These are phyloP conservation scores for Iphiclides podalirius DNA, from an alignment of 2,888 invertebrate species.

Conservation along the genomic window DNA sequence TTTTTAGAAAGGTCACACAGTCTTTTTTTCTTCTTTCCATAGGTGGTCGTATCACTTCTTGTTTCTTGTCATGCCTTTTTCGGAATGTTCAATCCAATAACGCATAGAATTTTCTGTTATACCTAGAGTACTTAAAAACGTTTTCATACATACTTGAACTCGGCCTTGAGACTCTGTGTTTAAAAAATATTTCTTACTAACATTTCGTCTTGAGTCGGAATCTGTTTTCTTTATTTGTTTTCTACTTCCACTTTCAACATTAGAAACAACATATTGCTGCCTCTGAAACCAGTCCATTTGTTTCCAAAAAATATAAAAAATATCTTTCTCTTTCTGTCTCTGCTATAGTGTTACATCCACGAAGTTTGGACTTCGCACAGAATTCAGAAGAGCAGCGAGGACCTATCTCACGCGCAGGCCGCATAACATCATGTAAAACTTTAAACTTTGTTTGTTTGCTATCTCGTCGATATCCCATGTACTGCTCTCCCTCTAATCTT, in stretches of 20 bases:
- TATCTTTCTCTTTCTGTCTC: background rate
- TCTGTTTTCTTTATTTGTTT: background rate
- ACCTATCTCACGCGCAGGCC: conserved; percentile 11
- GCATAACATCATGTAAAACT: conserved; percentile 13
- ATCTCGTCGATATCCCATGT: conserved; percentile 17
- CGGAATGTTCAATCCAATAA: too few species aligned
- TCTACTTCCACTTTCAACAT: background rate
- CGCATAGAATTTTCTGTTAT: too few species aligned
- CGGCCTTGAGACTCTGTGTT: background rate
- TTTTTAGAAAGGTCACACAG: too few species aligned
- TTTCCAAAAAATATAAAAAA: background rate
- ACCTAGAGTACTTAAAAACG: too few species aligned
- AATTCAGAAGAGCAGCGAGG: conserved; percentile 1
- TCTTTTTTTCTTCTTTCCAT: too few species aligned
- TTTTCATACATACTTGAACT: too few species aligned
- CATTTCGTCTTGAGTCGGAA: background rate
- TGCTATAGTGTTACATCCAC: background rate
- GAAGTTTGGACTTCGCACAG: background rate
- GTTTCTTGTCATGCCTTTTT: too few species aligned
- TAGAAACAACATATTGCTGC: background rate
- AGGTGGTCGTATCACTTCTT: too few species aligned
- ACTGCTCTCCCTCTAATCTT: conserved; percentile 8
- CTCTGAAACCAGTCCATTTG: background rate
- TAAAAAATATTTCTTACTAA: background rate
- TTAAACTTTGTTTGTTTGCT: conserved; percentile 8